Conservation (phyloP, 1,140 invertebrate genomes). For the Drosophila chauvacae region DNA sequence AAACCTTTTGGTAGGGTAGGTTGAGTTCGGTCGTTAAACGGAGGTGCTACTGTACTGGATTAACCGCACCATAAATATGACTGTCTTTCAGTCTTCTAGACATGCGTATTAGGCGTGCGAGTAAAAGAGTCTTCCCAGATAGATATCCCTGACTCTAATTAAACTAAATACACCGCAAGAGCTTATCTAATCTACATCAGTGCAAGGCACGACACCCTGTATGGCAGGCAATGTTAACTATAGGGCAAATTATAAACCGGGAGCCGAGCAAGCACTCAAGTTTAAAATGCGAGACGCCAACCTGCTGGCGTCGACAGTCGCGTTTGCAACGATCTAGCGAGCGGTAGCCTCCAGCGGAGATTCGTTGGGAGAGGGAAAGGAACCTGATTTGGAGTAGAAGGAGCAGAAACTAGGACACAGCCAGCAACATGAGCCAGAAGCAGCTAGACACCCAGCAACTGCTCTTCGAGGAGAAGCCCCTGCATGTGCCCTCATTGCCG, state of each 20-base stretch:
- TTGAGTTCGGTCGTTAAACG: conserved; percentile 27
- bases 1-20: conserved; percentile 46
- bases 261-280: conserved; percentile 20
- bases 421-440: conserved; percentile 54
- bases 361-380: conserved; percentile 8
- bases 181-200: conserved; percentile 70
- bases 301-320: conserved; percentile 53
- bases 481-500: conserved; percentile 85
- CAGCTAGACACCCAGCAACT: conserved; percentile 73
- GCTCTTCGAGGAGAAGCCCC: conserved; percentile 82
- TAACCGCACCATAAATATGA: conserved; percentile 17
- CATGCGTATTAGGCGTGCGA: conserved; percentile 53
- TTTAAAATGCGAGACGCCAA: conserved; percentile 46
- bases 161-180: conserved; percentile 48
- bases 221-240: conserved; percentile 73
- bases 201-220: conserved; percentile 56
- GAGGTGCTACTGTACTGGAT: conserved; percentile 40
- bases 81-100: not conserved
- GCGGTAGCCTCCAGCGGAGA: conserved; percentile 32
- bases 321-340: conserved; percentile 62
- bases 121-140: not conserved
- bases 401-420: conserved; percentile 43
- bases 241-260: conserved; percentile 54
- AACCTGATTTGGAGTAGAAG: conserved; percentile 12
- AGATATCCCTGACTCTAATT: conserved; percentile 49